These are phyloP conservation scores for Bugula neritina DNA, from an alignment of 2,888 invertebrate species.

Conservation along the genomic window DNA sequence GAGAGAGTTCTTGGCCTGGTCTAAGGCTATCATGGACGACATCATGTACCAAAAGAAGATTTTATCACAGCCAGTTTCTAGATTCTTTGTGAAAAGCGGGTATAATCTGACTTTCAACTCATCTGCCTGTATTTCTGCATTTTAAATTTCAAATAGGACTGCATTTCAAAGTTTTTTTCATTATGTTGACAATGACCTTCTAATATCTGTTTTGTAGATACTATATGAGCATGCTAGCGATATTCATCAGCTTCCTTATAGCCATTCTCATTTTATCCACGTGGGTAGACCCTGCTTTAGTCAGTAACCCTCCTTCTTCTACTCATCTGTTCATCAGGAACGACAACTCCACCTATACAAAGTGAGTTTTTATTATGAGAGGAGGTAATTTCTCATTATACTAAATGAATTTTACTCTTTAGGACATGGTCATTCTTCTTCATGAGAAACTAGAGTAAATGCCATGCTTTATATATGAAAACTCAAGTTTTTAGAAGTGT, in stretches of 20 bases:
- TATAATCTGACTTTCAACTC: no score
- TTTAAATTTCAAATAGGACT: no score
- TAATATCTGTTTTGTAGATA: conserved; percentile 33
- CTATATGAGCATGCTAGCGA: conserved; percentile 40
- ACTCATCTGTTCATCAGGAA: neutral
- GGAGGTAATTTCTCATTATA: no score
- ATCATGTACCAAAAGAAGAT: conserved; percentile 48
- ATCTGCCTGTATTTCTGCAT: no score
- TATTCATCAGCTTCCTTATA: conserved; percentile 42
- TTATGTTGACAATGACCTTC: neutral
- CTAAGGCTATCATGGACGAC: conserved; percentile 49
- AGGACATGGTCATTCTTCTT: no score
- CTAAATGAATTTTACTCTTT: no score
- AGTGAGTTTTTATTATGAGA: no score
- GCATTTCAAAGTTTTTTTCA: neutral
- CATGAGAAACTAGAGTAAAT: no score
- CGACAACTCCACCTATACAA: conserved; percentile 5
- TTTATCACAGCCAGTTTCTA: conserved; percentile 38
- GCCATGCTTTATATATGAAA: no score
- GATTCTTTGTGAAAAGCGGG: conserved; percentile 47
- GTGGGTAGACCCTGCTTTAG: conserved; percentile 37
- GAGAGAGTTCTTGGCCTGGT: conserved; percentile 52
- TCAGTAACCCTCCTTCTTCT: neutral
- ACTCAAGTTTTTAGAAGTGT: no score
- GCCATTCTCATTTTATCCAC: conserved; percentile 40